Evolutionary conservation across 2,113 vertebrate genomes (phyloP), one percentile per base, ranked within the genome.

Genomic region (Pleuronectes platessa): DNA sequence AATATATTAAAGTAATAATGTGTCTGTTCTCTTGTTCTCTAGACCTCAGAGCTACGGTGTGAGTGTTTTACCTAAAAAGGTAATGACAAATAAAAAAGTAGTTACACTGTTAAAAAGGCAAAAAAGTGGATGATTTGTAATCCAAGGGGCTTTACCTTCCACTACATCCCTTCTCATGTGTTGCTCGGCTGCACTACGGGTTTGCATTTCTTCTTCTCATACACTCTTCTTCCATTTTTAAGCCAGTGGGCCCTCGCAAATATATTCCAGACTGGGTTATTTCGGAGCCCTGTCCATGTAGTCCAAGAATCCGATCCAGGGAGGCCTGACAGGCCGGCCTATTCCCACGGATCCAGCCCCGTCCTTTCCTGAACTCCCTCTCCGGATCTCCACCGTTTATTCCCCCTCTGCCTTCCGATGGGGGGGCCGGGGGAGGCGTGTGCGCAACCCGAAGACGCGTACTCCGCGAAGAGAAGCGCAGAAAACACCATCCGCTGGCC

Each of bases 331-430:
- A 87, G 86, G 78, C 89, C 82, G 94, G 94, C 94, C 94, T 94
- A 73, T 92, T 92, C 90, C 92, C 92, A 92, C 81, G 54, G 86
- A 93, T 88, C 78, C 90, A 94, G 92, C 94, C 93, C 87, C 94
- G 94, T 95, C 89, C 93, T 95, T 95, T 95, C 94, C 94, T 95
- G 93, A 90, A 90, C 89, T 93, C 88, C 87, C 89, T 88, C 88
- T 92, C 92, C 93, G 92, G 88, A 89, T 92, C 92, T 89, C 86
- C 88, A 72, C 74, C 65, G 83, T 86, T 74, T 87, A 78, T 90
- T 75, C 76, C 86, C 86, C 85, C 85, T 81, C 85, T 73, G 82
- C 67, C 68, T 89, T 79, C 87, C 82, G 86, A 83, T 83, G 81
- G 81, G 74, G 84, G 82, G 78, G 76, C 82, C 77, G 6, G 70